Evolutionary conservation across 2,888 invertebrate genomes (phyloP).

Genomic region (Venustoraphidia nigricollis): DNA sequence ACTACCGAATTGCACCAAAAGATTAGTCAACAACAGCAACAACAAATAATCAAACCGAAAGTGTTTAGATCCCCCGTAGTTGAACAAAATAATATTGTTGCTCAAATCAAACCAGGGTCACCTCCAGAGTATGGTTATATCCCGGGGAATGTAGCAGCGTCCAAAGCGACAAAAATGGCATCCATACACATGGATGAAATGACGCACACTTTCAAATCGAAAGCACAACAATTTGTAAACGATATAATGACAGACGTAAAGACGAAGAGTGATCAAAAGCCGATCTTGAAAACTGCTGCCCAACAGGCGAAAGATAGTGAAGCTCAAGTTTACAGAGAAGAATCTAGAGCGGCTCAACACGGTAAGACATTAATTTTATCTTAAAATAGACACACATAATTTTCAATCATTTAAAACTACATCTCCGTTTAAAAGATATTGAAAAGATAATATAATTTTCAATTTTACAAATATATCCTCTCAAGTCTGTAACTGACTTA

Average conservation of each 20-base stretch:
- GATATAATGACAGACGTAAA: constrained; percentile 47
- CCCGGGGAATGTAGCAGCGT: constrained; percentile 24
- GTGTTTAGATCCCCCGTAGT: constrained; percentile 24
- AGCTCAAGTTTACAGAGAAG: constrained; percentile 55
- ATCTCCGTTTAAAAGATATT: background rate
- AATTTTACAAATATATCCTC: background rate
- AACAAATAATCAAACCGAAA: background rate
- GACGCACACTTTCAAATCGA: constrained; percentile 50
- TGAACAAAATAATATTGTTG: constrained; percentile 20
- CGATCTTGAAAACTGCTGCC: constrained; percentile 29
- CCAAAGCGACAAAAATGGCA: constrained; percentile 33
- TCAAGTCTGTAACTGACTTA: background rate
- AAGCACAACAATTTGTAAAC: constrained; percentile 49
- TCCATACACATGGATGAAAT: constrained; percentile 48
- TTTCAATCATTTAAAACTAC: background rate
- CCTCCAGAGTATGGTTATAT: constrained; percentile 42
- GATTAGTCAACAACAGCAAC: constrained; percentile 2
- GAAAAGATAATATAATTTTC: background rate
- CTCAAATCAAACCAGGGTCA: constrained; percentile 35
- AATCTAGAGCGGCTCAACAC: constrained; percentile 51
- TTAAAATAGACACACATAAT: no score
- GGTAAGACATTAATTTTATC: constrained; percentile 32
- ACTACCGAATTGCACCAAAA: no score
- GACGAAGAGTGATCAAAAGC: constrained; percentile 25
- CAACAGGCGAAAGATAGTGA: constrained; percentile 30